Conservation (phyloP, 2,888 invertebrate species). For the Scaptomyza parva region DNA sequence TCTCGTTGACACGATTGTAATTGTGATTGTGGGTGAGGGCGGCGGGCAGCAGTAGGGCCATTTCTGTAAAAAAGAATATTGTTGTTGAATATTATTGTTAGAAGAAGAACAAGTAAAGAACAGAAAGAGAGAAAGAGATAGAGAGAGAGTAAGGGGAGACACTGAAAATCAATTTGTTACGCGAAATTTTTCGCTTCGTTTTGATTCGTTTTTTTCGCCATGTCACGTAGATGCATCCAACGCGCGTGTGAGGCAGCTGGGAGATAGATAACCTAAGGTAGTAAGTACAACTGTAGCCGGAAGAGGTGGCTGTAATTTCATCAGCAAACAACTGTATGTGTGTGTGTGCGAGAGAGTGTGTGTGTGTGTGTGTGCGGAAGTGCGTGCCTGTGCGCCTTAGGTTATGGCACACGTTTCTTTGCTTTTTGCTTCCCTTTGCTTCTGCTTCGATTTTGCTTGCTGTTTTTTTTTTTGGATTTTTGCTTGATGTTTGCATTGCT, state of each 20-base stretch:
- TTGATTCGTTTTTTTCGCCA: neutral
- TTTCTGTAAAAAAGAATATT: slow-evolving; percentile 87
- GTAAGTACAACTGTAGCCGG: slow-evolving; percentile 16
- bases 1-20: slow-evolving; percentile 90
- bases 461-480: slow-evolving; percentile 21
- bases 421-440: slow-evolving; percentile 3
- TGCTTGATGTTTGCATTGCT: slow-evolving; percentile 56
- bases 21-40: slow-evolving; percentile 90
- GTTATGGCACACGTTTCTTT: slow-evolving; percentile 50
- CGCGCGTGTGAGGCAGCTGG: neutral
- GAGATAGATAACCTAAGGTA: neutral
- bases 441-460: slow-evolving; percentile 21
- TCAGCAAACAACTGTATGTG: slow-evolving; percentile 18
- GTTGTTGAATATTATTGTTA: neutral
- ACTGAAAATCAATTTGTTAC: slow-evolving; percentile 52
- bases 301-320: slow-evolving; percentile 42
- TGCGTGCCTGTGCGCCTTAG: slow-evolving; percentile 43
- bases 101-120: neutral
- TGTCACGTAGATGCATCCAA: slow-evolving; percentile 41
- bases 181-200: slow-evolving; percentile 5
- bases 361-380: slow-evolving; percentile 23
- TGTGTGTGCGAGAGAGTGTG: slow-evolving; percentile 11
- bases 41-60: slow-evolving; percentile 93
- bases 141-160: neutral
- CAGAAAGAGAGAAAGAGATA: neutral